Evolutionary conservation across 2,797 vertebrate genomes (phyloP).

Genomic region (Gastrophryne carolinensis): DNA sequence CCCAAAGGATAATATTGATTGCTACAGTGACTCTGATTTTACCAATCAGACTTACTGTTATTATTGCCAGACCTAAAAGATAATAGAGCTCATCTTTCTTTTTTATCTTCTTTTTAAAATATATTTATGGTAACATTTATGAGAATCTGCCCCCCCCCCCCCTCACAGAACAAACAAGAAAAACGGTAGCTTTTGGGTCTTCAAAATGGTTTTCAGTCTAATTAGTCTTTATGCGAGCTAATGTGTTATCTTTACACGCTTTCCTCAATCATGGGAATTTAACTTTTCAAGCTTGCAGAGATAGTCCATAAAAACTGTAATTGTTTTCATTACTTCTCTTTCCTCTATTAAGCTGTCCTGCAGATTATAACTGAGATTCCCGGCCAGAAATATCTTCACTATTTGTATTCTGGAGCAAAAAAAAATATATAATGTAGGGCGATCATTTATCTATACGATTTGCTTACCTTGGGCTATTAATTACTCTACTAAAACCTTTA

Average conservation of each 20-base stretch:
- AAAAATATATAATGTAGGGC: background rate
- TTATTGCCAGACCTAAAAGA: slow-evolving; percentile 2
- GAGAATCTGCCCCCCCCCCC: slow-evolving; percentile 23
- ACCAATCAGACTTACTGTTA: background rate
- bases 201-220: slow-evolving; percentile 44
- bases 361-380: slow-evolving; percentile 20
- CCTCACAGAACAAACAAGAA: slow-evolving; percentile 12
- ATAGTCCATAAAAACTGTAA: slow-evolving; percentile 45
- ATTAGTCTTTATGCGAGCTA: slow-evolving; percentile 49
- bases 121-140: slow-evolving; percentile 24
- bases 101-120: slow-evolving; percentile 22
- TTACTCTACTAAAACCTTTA: slow-evolving; percentile 4
- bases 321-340: slow-evolving; percentile 40
- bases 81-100: background rate
- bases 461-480: slow-evolving; percentile 12
- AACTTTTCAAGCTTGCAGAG: slow-evolving; percentile 43
- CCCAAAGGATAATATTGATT: too few species aligned
- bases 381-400: slow-evolving; percentile 22
- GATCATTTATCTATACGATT: background rate
- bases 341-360: slow-evolving; percentile 20
- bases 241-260: slow-evolving; percentile 46
- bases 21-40: too few species aligned
- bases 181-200: slow-evolving; percentile 24
- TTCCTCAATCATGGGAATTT: slow-evolving; percentile 48
- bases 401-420: background rate